A percentile compares a stretch with the other conserved stretches of the same genome.
Evolutionary conservation across 1,140 invertebrate species (phyloP).

Genomic region (Matsumurasca onukii): DNA sequence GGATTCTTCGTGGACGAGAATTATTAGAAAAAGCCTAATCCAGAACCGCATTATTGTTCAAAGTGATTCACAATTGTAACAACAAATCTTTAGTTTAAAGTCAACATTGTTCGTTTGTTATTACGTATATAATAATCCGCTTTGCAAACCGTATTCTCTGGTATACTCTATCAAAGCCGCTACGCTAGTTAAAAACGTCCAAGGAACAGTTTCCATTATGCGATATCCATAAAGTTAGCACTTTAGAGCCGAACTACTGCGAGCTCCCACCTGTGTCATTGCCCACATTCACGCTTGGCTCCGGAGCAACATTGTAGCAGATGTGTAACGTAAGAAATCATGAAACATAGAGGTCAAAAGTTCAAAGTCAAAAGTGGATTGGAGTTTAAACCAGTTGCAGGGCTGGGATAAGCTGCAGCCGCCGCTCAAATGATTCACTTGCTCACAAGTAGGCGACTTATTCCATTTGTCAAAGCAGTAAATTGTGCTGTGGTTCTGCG

Average conservation of each 20-base stretch:
- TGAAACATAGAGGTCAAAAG: neutral
- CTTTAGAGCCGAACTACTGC: neutral
- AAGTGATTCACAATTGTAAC: too few relatives aligned
- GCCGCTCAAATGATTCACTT: slow-evolving; percentile 4
- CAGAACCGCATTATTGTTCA: too few relatives aligned
- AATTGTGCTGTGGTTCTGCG: neutral
- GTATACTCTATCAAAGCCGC: too few relatives aligned
- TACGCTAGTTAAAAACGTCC: too few relatives aligned
- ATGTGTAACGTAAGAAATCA: neutral
- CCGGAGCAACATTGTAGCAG: neutral
- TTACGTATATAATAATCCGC: too few relatives aligned
- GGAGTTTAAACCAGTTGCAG: neutral
- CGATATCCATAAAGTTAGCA: too few relatives aligned
- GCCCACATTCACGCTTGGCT: neutral
- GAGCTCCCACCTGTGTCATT: neutral
- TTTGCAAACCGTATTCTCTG: too few relatives aligned
- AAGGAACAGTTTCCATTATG: too few relatives aligned
- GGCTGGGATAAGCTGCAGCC: neutral
- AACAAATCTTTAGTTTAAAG: too few relatives aligned
- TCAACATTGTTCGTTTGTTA: too few relatives aligned
- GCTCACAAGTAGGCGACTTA: neutral
- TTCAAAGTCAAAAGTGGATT: neutral
- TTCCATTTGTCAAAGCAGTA: neutral
- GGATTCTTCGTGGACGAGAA: too few relatives aligned
- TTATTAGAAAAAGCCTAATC: too few relatives aligned